A percentile compares a stretch with the other conserved stretches of the same genome.
These are phyloP conservation scores for Drosophila guanche DNA, from an alignment of 1,140 invertebrate species.

Conservation along the genomic window DNA sequence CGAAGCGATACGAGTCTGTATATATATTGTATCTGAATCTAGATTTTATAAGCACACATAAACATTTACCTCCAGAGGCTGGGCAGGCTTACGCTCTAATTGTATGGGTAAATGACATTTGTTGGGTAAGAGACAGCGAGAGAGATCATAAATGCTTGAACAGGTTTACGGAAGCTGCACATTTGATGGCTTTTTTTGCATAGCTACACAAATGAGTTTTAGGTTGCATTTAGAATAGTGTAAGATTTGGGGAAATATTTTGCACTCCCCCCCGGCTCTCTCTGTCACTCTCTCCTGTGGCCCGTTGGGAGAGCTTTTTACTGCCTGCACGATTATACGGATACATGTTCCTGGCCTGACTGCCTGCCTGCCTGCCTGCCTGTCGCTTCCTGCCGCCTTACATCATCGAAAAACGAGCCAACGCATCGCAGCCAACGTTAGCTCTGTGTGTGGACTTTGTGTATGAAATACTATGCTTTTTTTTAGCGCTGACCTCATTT, in stretches of 20 bases:
- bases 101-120: constrained; percentile 12
- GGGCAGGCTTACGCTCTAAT: constrained; percentile 13
- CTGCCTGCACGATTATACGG: too few relatives aligned
- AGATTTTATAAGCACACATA: constrained; percentile 34
- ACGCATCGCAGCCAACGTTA: constrained; percentile 34
- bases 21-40: constrained; percentile 12
- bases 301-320: too few relatives aligned
- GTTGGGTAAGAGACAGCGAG: constrained; percentile 11
- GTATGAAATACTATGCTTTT: constrained; percentile 34
- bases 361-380: too few relatives aligned
- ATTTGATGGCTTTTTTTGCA: too few relatives aligned
- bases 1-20: constrained; percentile 7
- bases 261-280: too few relatives aligned
- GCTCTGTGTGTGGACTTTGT: neutral
- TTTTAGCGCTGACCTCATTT: constrained; percentile 47
- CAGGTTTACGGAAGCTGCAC: neutral
- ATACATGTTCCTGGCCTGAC: too few relatives aligned
- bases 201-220: too few relatives aligned
- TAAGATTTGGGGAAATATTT: too few relatives aligned
- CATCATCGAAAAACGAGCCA: constrained; percentile 49
- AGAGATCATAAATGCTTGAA: neutral
- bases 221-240: too few relatives aligned
- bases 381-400: constrained; percentile 40
- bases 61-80: constrained; percentile 33
- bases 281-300: too few relatives aligned